Conservation (phyloP, 2,888 invertebrate genomes). For the Sacculina carcini region DNA sequence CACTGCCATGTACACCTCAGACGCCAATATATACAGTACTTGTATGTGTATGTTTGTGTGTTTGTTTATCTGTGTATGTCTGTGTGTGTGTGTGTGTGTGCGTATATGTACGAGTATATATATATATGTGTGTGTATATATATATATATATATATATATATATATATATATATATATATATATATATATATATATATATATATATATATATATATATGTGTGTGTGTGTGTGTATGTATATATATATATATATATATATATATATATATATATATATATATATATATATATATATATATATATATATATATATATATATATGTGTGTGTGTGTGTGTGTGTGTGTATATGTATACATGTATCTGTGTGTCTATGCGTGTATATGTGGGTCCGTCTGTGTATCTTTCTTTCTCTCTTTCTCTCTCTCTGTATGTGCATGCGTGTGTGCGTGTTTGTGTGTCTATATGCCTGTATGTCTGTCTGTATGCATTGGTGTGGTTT, state of each 20-base stretch:
- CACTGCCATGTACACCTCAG: not conserved
- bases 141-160: not conserved
- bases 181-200: conserved; percentile 6
- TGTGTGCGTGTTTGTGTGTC: not conserved
- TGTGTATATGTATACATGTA: not conserved
- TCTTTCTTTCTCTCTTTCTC: too few relatives aligned
- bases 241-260: conserved; percentile 2
- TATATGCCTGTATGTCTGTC: too few relatives aligned
- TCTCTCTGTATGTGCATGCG: not conserved
- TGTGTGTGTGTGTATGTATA: conserved; percentile 1
- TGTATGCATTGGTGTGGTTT: too few relatives aligned
- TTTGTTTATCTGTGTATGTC: too few relatives aligned
- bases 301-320: not conserved
- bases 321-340: not conserved
- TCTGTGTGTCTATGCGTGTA: not conserved
- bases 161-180: not conserved
- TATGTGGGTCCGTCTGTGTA: too few relatives aligned
- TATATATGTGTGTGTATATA: not conserved
- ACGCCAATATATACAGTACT: not conserved
- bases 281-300: not conserved
- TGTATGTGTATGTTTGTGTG: too few relatives aligned
- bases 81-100: not conserved
- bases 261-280: not conserved
- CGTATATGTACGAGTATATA: too few relatives aligned
- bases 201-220: conserved; percentile 7